These are phyloP conservation scores for Drosophila mulleri DNA, from an alignment of 2,888 invertebrate species.

Conservation along the genomic window DNA sequence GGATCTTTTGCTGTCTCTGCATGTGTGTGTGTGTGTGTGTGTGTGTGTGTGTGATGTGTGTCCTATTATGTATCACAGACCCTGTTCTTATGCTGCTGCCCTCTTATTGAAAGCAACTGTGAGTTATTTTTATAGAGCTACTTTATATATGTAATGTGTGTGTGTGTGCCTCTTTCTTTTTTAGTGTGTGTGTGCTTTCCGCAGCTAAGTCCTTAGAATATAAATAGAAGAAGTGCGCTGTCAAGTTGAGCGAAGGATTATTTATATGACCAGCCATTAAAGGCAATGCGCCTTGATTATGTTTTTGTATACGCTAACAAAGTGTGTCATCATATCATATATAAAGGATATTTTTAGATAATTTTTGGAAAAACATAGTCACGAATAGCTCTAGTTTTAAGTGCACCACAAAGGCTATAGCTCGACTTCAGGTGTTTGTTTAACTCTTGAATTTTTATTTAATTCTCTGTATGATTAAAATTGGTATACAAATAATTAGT, in stretches of 20 bases:
- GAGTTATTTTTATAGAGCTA: constrained; percentile 78
- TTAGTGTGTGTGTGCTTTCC: constrained; percentile 9
- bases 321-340: background rate
- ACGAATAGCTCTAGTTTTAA: background rate
- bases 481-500: no score
- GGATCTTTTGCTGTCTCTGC: constrained; percentile 25
- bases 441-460: no score
- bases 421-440: no score
- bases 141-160: constrained; percentile 46
- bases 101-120: constrained; percentile 66
- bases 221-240: constrained; percentile 51
- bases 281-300: constrained; percentile 36
- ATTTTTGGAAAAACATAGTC: no score
- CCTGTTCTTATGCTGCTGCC: constrained; percentile 22
- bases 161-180: background rate
- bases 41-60: constrained; percentile 39
- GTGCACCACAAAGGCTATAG: no score
- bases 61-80: constrained; percentile 35
- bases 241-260: constrained; percentile 54
- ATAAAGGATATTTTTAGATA: background rate
- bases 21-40: background rate
- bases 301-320: constrained; percentile 34
- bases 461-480: no score
- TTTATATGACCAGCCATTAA: constrained; percentile 53
- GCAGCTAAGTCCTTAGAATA: constrained; percentile 23